Evolutionary conservation across 2,113 vertebrate genomes (phyloP).

Genomic region (Cephalopterus ornatus): DNA sequence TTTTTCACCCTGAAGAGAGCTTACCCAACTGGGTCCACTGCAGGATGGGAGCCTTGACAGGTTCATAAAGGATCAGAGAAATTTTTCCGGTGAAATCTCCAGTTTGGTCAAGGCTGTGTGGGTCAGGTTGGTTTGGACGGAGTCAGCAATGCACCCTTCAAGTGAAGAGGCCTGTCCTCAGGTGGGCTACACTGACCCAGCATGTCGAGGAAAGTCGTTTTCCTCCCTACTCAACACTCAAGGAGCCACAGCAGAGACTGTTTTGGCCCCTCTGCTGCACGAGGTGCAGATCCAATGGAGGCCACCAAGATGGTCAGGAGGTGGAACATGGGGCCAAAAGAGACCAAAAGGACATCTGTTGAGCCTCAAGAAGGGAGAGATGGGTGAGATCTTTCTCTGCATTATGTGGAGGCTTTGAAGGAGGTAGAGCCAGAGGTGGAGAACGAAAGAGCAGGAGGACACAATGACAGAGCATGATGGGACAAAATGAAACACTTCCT

Average conservation of each 20-base stretch:
- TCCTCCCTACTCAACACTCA: neutral
- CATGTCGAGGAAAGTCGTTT: rapidly evolving
- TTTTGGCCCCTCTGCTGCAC: neutral
- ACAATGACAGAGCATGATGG: neutral
- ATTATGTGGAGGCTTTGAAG: neutral
- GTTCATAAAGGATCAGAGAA: neutral
- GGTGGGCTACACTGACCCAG: no score
- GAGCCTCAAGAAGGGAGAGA: neutral
- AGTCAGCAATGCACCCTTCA: neutral
- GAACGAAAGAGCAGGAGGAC: neutral
- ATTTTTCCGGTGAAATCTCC: neutral
- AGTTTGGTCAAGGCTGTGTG: neutral
- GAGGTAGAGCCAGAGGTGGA: neutral
- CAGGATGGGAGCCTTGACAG: neutral
- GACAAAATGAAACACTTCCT: neutral
- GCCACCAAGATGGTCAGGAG: neutral
- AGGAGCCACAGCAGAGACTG: neutral
- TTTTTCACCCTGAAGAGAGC: neutral
- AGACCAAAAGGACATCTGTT: neutral
- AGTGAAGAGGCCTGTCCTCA: neutral
- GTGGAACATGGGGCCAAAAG: neutral
- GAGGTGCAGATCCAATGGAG: neutral
- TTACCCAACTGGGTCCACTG: neutral
- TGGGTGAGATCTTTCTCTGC: neutral
- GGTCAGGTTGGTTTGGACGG: neutral